Evolutionary conservation across 2,888 invertebrate genomes (phyloP).

Genomic region (Erpobdella octoculata): DNA sequence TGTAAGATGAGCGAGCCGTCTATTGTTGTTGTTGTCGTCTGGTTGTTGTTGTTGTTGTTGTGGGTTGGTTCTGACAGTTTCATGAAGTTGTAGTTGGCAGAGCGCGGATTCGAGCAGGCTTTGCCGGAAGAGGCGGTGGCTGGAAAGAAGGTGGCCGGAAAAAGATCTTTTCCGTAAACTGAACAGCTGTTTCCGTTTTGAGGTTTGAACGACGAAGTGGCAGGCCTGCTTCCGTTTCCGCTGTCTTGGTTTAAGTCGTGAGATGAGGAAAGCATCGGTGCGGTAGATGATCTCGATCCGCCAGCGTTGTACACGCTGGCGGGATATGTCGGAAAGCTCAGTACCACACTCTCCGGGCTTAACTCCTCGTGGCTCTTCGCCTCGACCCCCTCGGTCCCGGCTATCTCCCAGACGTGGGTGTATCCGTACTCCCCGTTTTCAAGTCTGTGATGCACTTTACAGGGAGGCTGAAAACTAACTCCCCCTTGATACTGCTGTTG

Average conservation of each 20-base stretch:
- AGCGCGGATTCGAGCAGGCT: conserved; percentile 4
- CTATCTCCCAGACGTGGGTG: conserved; percentile 35
- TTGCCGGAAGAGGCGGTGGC: not conserved
- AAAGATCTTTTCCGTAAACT: too few species aligned
- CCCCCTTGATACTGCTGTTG: conserved; percentile 12
- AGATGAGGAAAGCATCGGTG: too few species aligned
- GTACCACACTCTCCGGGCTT: conserved; percentile 1
- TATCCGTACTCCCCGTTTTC: conserved; percentile 34
- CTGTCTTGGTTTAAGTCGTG: too few species aligned
- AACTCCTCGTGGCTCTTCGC: not conserved
- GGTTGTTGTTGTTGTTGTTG: not conserved
- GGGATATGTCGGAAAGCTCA: not conserved
- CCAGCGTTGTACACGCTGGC: not conserved
- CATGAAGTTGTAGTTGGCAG: not conserved
- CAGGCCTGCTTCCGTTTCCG: not conserved
- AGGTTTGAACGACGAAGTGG: not conserved
- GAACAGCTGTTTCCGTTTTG: not conserved
- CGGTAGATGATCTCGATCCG: not conserved
- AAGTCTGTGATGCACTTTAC: conserved; percentile 28
- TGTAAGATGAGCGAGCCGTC: too few species aligned
- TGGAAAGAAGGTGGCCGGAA: too few species aligned
- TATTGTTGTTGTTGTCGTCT: not conserved
- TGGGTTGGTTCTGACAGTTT: not conserved
- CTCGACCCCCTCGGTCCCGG: not conserved
- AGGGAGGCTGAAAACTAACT: not conserved